Conservation (phyloP, 2,888 invertebrate genomes). For the Brachyptera putata region DNA sequence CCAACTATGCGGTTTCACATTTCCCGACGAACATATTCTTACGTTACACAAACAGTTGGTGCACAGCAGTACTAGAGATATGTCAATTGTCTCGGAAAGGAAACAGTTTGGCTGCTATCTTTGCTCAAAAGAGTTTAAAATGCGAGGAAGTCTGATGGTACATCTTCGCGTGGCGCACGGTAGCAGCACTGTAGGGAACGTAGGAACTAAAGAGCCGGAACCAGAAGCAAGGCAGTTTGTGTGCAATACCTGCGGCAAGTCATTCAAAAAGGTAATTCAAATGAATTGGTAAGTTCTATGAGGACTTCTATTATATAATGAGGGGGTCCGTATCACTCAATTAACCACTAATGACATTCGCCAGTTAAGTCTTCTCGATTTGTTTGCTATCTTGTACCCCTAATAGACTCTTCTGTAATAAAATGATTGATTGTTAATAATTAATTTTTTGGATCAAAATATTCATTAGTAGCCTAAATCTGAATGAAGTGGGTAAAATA, state of each 20-base stretch:
- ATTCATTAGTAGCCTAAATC: background rate
- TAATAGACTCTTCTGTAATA: too few relatives aligned
- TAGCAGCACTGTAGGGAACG: background rate
- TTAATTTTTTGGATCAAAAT: too few relatives aligned
- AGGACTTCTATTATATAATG: too few relatives aligned
- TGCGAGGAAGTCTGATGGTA: conserved; percentile 76
- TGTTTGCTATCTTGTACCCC: too few relatives aligned
- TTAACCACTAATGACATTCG: too few relatives aligned
- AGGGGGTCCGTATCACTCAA: too few relatives aligned
- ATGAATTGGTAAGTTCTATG: background rate
- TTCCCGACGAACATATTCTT: conserved; percentile 64
- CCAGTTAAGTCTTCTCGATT: too few relatives aligned
- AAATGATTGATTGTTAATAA: too few relatives aligned
- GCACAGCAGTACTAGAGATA: conserved; percentile 50
- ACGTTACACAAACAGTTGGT: conserved; percentile 71
- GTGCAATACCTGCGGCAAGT: conserved; percentile 46
- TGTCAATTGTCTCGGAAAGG: conserved; percentile 37
- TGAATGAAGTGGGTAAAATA: background rate
- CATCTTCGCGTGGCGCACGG: conserved; percentile 75
- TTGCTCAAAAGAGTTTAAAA: conserved; percentile 74
- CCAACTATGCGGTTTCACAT: conserved; percentile 68
- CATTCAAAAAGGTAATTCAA: conserved; percentile 42
- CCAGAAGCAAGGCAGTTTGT: conserved; percentile 39
- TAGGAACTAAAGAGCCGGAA: background rate
- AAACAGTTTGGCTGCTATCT: conserved; percentile 64